Percentiles rank a stretch among this genome's conserved stretches.
Evolutionary conservation across 2,113 vertebrate species (phyloP).

Genomic region (Triplophysa rosa): DNA sequence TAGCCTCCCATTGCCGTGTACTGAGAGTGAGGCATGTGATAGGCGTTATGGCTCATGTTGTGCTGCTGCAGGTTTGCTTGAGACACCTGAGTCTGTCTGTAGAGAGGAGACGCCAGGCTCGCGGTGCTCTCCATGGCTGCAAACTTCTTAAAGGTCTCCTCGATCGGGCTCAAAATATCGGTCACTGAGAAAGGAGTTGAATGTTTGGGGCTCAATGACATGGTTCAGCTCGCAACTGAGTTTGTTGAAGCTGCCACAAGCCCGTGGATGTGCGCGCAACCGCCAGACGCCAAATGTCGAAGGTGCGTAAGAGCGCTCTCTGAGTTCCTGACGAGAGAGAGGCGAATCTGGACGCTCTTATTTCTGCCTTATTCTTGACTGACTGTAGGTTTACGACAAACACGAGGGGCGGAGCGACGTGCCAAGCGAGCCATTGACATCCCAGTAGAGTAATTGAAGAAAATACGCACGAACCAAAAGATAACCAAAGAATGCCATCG

Average conservation of each 20-base stretch:
- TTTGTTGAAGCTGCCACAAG: slow-evolving; percentile 60
- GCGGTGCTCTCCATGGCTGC: slow-evolving; percentile 80
- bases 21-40: slow-evolving; percentile 82
- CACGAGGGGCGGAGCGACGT: slow-evolving; percentile 78
- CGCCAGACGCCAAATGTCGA: slow-evolving; percentile 61
- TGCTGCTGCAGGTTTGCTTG: slow-evolving; percentile 74
- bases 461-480: slow-evolving; percentile 51
- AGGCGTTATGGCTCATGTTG: slow-evolving; percentile 72
- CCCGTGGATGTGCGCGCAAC: slow-evolving; percentile 55
- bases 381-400: slow-evolving; percentile 81
- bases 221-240: slow-evolving; percentile 76
- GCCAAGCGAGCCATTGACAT: slow-evolving; percentile 70
- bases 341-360: slow-evolving; percentile 67
- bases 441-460: slow-evolving; percentile 67
- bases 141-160: slow-evolving; percentile 90
- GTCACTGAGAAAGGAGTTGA: slow-evolving; percentile 93
- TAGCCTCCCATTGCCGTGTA: slow-evolving; percentile 83
- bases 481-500: slow-evolving; percentile 51
- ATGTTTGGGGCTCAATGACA: slow-evolving; percentile 94
- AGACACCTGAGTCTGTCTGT: slow-evolving; percentile 76
- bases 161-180: slow-evolving; percentile 91
- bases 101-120: slow-evolving; percentile 74
- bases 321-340: slow-evolving; percentile 66
- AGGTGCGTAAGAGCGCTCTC: slow-evolving; percentile 59
- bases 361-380: slow-evolving; percentile 77